Conservation (phyloP, 2,797 vertebrate genomes). For the Enteromius afrohamiltoni region DNA sequence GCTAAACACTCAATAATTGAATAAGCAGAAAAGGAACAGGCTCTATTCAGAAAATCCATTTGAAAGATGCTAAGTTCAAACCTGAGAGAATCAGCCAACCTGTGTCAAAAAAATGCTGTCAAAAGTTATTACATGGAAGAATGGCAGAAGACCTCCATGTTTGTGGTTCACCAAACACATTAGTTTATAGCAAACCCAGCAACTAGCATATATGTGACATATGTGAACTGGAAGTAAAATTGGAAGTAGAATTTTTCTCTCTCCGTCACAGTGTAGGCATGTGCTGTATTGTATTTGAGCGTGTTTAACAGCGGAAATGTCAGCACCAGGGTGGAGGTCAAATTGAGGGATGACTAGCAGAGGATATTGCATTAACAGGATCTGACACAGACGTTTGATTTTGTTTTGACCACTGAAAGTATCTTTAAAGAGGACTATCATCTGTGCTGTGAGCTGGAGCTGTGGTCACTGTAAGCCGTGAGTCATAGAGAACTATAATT, state of each 20-base stretch:
- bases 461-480: conserved; percentile 5
- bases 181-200: background rate
- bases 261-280: background rate
- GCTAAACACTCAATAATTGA: background rate
- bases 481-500: conserved; percentile 24
- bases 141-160: conserved; percentile 6
- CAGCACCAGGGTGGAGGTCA: conserved; percentile 52
- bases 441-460: conserved; percentile 17
- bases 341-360: conserved; percentile 34
- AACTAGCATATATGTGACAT: conserved; percentile 9
- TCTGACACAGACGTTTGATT: conserved; percentile 37
- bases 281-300: conserved; percentile 10
- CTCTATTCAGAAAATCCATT: background rate
- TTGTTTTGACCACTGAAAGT: conserved; percentile 34
- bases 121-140: background rate
- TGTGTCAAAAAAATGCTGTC: background rate
- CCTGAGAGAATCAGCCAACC: background rate
- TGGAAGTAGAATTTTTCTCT: background rate
- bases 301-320: conserved; percentile 52
- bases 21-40: background rate
- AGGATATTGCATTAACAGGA: conserved; percentile 6
- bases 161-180: conserved; percentile 19
- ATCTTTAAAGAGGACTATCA: conserved; percentile 36
- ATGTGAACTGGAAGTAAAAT: conserved; percentile 2
- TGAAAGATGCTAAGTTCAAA: background rate